Conservation (phyloP, 2,797 vertebrate genomes). For the Chelonia mydas region DNA sequence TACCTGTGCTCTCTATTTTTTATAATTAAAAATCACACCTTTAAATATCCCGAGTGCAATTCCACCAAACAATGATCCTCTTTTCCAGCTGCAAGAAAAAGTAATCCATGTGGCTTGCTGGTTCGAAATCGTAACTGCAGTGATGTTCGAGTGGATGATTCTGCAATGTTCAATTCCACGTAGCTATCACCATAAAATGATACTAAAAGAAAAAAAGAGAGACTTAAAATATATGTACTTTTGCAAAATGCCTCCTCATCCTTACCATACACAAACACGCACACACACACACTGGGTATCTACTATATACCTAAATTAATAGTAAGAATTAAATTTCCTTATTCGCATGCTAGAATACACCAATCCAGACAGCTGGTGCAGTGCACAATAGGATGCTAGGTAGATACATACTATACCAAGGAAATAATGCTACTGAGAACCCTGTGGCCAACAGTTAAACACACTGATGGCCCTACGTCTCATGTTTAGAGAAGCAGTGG, state of each 20-base stretch:
- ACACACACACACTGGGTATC: background rate
- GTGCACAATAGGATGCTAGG: background rate
- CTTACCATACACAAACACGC: background rate
- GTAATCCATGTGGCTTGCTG: conserved; percentile 86
- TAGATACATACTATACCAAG: background rate
- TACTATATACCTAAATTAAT: background rate
- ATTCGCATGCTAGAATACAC: background rate
- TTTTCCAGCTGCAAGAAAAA: conserved; percentile 91
- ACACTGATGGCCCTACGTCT: rapidly evolving
- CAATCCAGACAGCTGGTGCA: background rate
- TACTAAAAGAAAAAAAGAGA: conserved; percentile 76
- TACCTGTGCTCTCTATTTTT: background rate
- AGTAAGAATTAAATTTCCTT: background rate
- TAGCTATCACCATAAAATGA: conserved; percentile 95
- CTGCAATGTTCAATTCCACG: conserved; percentile 85
- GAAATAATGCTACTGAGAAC: background rate
- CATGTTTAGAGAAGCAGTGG: background rate
- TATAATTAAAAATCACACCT: conserved; percentile 75
- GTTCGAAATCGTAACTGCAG: conserved; percentile 90
- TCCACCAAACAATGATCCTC: conserved; percentile 87
- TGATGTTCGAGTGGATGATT: conserved; percentile 82
- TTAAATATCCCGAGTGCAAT: conserved; percentile 85
- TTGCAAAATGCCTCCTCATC: rapidly evolving
- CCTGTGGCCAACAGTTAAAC: background rate
- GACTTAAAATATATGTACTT: background rate